Evolutionary conservation across 2,888 invertebrate species (phyloP), one percentile per base, ranked within the genome.

Genomic region (Drosophila siamana): DNA sequence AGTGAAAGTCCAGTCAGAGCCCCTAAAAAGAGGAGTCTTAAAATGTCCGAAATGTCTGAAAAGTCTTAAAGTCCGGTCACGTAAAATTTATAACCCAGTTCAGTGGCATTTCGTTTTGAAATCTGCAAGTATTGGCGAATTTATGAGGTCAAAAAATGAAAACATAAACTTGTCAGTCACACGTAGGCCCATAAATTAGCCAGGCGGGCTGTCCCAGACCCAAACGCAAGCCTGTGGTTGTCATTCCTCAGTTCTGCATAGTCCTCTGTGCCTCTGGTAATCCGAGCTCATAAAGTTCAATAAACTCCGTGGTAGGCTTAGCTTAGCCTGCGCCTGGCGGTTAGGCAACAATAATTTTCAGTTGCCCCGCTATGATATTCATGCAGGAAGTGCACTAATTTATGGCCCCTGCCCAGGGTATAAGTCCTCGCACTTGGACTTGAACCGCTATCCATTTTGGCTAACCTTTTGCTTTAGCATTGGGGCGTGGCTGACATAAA

Each of bases 81-180:
- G 78, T 67, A 50, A 66, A 70, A 72, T 72, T 70, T 70, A 77
- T 77, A 74, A 61, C 64, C 78, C 69, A 75, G 66, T 71, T 76
- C 69, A 56, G 62, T 61, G 59, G 57, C 65, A 60, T 44, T 64
- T 62, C 69, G 74, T 64, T 64, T 75, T 76, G 63, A 86, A 80
- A 72, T 77, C 80, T 66, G 54, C 50, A 57, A 65, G 57, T 70
- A 77, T 64, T 68, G 50, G 43, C 41, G 56, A 67, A 74, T 84
- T 78, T 68, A 78, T 65, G 75, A 59, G 60, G 48, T 50, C 44
- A 54, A 51, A 63, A 79, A 70, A 80, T 64, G 44, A 72, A 78
- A 75, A 71, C 70, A 86, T 86, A 78, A 86, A 81, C 78, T 83
- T 83, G 82, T 83, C 86, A 86, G 78, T 83, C 86, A 86, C 86